Percentiles rank a stretch among this genome's conserved stretches.
Conservation (phyloP, 1,140 invertebrate genomes). For the Meloidogyne exigua region DNA sequence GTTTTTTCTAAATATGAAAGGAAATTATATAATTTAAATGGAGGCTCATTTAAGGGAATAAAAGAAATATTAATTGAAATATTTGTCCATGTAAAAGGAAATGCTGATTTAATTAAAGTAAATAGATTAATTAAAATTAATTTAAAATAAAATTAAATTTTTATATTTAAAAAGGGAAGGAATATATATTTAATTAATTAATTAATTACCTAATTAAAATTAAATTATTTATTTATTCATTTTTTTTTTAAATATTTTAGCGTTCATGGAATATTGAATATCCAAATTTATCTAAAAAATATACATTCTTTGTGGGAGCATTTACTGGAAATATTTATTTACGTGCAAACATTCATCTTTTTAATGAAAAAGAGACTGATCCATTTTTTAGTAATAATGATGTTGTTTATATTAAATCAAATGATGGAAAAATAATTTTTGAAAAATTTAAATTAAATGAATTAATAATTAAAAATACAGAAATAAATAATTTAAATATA, state of each 20-base stretch:
- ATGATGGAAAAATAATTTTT: not conserved
- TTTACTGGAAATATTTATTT: not conserved
- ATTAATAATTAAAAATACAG: not conserved
- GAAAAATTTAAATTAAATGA: slow-evolving; percentile 1
- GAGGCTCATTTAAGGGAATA: not conserved
- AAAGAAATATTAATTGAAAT: slow-evolving; percentile 2
- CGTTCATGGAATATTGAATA: not conserved
- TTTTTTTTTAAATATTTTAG: not conserved
- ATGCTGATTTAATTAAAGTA: not conserved
- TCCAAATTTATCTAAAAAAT: not conserved
- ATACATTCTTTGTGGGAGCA: not conserved
- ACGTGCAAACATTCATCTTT: not conserved
- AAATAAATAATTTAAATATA: not conserved
- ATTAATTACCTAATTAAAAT: no score
- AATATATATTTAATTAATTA: no score
- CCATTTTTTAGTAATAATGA: not conserved
- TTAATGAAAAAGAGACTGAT: not conserved
- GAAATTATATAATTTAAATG: not conserved
- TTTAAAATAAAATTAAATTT: not conserved
- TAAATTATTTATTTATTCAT: not conserved
- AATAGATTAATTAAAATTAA: not conserved
- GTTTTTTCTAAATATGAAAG: not conserved
- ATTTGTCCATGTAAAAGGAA: not conserved
- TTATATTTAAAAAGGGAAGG: no score
- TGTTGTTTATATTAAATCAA: not conserved